These are phyloP conservation scores for Sphaeridia pumilis DNA, from an alignment of 2,888 invertebrate genomes.

Conservation along the genomic window DNA sequence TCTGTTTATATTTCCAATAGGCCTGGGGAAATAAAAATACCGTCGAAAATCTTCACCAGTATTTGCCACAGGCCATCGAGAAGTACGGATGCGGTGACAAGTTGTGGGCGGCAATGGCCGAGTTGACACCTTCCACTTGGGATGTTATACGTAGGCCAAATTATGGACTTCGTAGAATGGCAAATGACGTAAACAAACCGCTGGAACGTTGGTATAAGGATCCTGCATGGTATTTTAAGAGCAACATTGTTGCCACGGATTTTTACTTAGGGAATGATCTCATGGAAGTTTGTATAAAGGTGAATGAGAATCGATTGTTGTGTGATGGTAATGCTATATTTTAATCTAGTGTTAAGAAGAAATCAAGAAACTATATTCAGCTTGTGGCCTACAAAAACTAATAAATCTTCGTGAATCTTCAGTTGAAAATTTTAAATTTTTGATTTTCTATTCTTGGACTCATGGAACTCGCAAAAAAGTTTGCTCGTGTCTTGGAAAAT, in stretches of 20 bases:
- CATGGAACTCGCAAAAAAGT: no score
- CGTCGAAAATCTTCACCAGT: constrained; percentile 45
- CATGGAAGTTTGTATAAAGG: constrained; percentile 43
- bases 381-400: no score
- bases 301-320: constrained; percentile 28
- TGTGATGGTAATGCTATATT: no score
- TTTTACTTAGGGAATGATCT: constrained; percentile 46
- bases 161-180: constrained; percentile 42
- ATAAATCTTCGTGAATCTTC: no score
- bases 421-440: no score
- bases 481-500: no score
- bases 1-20: no score
- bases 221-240: constrained; percentile 44
- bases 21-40: constrained; percentile 54
- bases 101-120: constrained; percentile 42
- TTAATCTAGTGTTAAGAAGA: no score
- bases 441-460: no score
- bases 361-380: no score
- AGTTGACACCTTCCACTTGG: constrained; percentile 43
- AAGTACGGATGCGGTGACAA: constrained; percentile 19
- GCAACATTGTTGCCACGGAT: constrained; percentile 45
- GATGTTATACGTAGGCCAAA: constrained; percentile 42
- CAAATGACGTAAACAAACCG: constrained; percentile 48
- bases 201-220: constrained; percentile 51
- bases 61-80: constrained; percentile 40